Evolutionary conservation across 2,113 vertebrate genomes (phyloP), one percentile per base, ranked within the genome.

Genomic region (Rhabdornis inornatus): DNA sequence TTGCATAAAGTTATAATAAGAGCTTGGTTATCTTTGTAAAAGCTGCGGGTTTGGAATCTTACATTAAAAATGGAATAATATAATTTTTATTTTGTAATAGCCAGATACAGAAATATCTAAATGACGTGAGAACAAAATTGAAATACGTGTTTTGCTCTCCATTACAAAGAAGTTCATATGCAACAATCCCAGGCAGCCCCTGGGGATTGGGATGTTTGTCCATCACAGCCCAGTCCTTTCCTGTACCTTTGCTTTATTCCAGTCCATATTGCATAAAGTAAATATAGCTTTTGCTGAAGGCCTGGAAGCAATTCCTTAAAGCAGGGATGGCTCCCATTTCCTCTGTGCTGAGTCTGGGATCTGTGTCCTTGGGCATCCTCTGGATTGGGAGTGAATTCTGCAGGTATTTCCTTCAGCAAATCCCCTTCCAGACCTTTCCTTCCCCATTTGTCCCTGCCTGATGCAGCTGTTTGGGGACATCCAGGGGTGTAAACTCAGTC

Each of bases 1-100:
- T 97, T 95, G 60, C 88, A 95, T 96, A 47, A 83, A 95, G 70
- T 85, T 82, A 80, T 69, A 92, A 94, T 83, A 82, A 47, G 78
- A 91, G 39, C 8, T 1, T 11, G 44, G 83, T 87, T 92, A 87
- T 93, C 93, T 91, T 68, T 59, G 49, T 37, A 70, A 87, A 87
- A 84, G 77, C 74, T 60, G 31, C 64, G 3, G 59, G 44, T 96
- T 90, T 1, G 6, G 76, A 88, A 40, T 81, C 82, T 76, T 53
- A 8, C 28, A 56, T 56, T 65, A 86, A 83, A 89, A 78, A 77
- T 57, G 27, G 59, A 89, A 83, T 70, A 47, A 80, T 63, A 50
- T 2, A 4, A 24, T 70, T 85, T 89, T 91, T 93, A 80, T 82
- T 94, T 92, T 44, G 42, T 47, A 74, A 64, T 61, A 40, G 71